Evolutionary conservation across 2,888 invertebrate genomes (phyloP).

Genomic region (Melanchra persicariae): DNA sequence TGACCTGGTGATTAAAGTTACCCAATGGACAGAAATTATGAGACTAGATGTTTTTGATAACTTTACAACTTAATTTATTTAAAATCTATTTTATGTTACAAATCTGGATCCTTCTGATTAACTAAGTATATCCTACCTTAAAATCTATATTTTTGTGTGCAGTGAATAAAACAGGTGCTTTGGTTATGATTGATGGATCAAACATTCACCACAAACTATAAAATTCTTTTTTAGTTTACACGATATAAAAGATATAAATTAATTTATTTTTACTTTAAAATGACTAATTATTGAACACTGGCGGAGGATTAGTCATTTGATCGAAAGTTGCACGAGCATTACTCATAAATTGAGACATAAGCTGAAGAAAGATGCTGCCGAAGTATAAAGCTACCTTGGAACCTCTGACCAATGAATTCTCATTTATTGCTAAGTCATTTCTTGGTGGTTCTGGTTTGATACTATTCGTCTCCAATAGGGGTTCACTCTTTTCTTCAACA

Average conservation of each 20-base stretch:
- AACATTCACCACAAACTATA: background rate
- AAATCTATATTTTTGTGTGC: background rate
- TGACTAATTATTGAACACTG: conserved; percentile 45
- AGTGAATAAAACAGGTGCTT: background rate
- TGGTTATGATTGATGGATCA: background rate
- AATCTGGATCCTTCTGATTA: too few species aligned
- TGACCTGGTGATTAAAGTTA: background rate
- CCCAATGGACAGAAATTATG: background rate
- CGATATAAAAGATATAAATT: too few species aligned
- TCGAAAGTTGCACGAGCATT: conserved; percentile 75
- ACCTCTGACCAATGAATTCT: conserved; percentile 66
- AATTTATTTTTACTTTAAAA: background rate
- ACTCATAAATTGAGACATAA: conserved; percentile 79
- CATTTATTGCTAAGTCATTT: conserved; percentile 38
- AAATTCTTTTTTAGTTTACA: background rate
- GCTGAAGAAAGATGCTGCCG: conserved; percentile 80
- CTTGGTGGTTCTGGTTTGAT: conserved; percentile 42
- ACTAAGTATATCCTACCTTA: background rate
- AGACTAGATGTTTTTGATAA: conserved; percentile 2
- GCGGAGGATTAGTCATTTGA: conserved; percentile 70
- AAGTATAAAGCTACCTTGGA: conserved; percentile 78
- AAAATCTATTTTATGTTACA: background rate
- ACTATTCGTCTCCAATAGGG: conserved; percentile 24
- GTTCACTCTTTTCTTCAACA: conserved; percentile 31
- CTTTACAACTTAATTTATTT: conserved; percentile 9